These are phyloP conservation scores for Gallinago undulata DNA, from an alignment of 2,113 vertebrate species.

Conservation along the genomic window DNA sequence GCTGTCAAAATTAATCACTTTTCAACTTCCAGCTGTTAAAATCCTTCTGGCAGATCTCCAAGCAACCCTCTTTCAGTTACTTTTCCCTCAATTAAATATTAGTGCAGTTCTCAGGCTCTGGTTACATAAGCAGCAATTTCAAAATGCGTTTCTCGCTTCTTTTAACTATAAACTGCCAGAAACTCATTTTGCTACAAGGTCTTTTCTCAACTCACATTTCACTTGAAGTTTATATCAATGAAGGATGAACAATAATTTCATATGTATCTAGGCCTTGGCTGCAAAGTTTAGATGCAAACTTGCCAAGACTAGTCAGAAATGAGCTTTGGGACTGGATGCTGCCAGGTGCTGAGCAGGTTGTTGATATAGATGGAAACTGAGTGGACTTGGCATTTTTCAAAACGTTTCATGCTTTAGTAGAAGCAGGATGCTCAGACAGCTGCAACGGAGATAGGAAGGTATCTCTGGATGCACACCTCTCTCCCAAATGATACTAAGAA, in stretches of 20 bases:
- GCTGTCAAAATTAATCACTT: conserved; percentile 82
- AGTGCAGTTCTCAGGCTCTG: conserved; percentile 66
- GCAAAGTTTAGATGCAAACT: neutral
- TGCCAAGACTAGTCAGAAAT: neutral
- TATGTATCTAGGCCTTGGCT: fast-evolving
- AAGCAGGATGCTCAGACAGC: neutral
- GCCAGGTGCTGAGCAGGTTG: neutral
- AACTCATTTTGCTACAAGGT: neutral
- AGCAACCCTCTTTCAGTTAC: conserved; percentile 72
- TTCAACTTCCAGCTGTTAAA: conserved; percentile 82
- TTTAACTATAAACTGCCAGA: conserved; percentile 38
- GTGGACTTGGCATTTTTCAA: neutral
- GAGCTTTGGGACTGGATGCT: neutral
- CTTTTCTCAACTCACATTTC: conserved; percentile 18
- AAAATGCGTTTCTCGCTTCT: conserved; percentile 31
- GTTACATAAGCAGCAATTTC: conserved; percentile 68
- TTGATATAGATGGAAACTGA: neutral
- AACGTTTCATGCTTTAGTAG: neutral
- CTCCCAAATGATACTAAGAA: neutral
- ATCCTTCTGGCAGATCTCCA: conserved; percentile 77
- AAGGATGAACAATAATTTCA: neutral
- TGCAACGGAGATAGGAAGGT: neutral
- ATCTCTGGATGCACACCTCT: neutral
- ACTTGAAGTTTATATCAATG: neutral
- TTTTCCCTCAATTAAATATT: conserved; percentile 75